phyloP scores from a whole-genome alignment of 2,797 vertebrate species.

The Moxostoma hubbsi region DNA sequence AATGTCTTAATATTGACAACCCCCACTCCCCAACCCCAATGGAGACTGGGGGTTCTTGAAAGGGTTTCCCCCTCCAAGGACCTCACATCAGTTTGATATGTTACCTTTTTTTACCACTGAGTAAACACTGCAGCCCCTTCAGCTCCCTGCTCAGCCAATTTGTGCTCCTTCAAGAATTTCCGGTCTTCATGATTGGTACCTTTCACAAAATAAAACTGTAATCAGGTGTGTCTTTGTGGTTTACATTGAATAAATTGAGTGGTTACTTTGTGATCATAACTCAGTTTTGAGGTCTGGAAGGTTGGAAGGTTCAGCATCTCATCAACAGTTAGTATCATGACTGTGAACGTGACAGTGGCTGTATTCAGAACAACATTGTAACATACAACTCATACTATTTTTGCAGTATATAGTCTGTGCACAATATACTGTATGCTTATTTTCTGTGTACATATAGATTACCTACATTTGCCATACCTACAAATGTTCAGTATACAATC shows the following conservation, averaged over 20 bases:
- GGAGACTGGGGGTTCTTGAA: not conserved
- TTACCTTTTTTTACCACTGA: conserved; percentile 46
- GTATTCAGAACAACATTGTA: too few relatives aligned
- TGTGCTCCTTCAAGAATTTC: not conserved
- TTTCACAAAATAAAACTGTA: not conserved
- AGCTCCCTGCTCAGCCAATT: not conserved
- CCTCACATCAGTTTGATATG: conserved; percentile 51
- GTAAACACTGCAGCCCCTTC: conserved; percentile 25
- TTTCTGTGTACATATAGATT: too few relatives aligned
- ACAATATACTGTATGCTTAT: too few relatives aligned
- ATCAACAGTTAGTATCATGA: too few relatives aligned
- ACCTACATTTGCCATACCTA: too few relatives aligned
- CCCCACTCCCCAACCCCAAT: not conserved
- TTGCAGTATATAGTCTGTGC: too few relatives aligned
- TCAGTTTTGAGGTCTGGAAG: not conserved
- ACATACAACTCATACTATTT: too few relatives aligned
- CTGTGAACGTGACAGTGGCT: too few relatives aligned
- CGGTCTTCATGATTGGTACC: not conserved
- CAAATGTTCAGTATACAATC: too few relatives aligned
- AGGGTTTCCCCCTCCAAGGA: conserved; percentile 32
- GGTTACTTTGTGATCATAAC: not conserved
- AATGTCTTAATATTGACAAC: not conserved
- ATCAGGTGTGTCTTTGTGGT: not conserved
- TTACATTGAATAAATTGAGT: not conserved
- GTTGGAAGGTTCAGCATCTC: too few relatives aligned